A percentile compares a stretch with the other conserved stretches of the same genome.
Conservation (phyloP, 2,888 invertebrate species). For the Mythimna vitellina region DNA sequence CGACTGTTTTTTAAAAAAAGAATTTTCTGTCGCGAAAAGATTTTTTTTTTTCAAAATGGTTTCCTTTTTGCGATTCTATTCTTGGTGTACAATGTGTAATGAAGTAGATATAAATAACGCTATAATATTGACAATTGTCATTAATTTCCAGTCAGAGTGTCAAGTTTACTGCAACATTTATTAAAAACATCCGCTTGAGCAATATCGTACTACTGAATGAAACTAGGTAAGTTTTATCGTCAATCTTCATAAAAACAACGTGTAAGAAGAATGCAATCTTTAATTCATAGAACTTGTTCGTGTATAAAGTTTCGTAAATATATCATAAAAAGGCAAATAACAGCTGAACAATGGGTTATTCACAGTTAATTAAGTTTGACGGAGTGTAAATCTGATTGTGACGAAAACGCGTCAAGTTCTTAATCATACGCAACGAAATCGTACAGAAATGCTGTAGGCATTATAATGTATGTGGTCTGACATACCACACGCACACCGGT, state of each 20-base stretch:
- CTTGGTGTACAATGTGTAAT: no score
- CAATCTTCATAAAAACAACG: neutral
- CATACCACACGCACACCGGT: constrained; percentile 49
- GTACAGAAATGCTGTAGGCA: constrained; percentile 57
- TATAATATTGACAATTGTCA: neutral
- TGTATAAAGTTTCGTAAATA: constrained; percentile 55
- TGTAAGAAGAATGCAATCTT: constrained; percentile 24
- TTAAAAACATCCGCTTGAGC: neutral
- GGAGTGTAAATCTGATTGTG: constrained; percentile 55
- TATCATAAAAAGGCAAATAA: constrained; percentile 49
- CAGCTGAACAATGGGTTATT: constrained; percentile 61
- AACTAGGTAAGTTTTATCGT: neutral
- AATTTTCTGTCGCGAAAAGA: no score
- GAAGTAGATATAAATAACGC: no score
- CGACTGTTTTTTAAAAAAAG: neutral
- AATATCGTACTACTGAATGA: neutral
- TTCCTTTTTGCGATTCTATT: no score
- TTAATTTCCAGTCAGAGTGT: constrained; percentile 2
- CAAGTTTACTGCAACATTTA: constrained; percentile 3
- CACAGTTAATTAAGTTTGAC: constrained; percentile 61
- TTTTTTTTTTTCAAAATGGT: no score
- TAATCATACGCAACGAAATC: constrained; percentile 57
- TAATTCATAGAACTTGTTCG: constrained; percentile 27
- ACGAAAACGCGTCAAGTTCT: constrained; percentile 52
- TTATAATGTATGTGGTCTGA: constrained; percentile 42